Base-by-base conservation (phyloP, 2,797 vertebrate species). In the Denticeps clupeoides region DNA sequence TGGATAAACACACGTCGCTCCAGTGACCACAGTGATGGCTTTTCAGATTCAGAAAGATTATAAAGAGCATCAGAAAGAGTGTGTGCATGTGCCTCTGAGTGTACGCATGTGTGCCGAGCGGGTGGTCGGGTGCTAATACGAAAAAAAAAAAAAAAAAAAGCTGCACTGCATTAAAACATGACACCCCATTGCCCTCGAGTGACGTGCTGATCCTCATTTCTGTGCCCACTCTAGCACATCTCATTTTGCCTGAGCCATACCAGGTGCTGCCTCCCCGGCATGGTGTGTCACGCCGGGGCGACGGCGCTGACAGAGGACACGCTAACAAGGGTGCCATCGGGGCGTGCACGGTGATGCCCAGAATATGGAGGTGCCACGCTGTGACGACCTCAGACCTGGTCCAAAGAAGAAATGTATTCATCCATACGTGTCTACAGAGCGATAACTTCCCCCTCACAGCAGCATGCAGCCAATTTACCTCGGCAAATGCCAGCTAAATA, bases 141-240 rank as follows among this genome's bases (percentile, higher is more conserved):
- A 7, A 31, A 7, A 24, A 38, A 33, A 26, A 45, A 45, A 33
- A 35, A 50, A 45, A 38, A 51, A 46, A 54, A 41, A 56, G 60
- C 50, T 45, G 55, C 46, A 50, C 58, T 64, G 64, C 71, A 74
- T 69, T 61, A 70, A 65, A 56, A 56, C 22, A 53, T 32, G 51
- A 60, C 58, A 51, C 65, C 56, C 70, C 67, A 67, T 73, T 72
- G 45, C 62, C 72, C 63, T 51, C 46, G 38, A 69, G 63, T 63
- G 69, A 66, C 9, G 47, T 49, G 28, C 66, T 73, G 69, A 77
- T 81, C 73, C 70, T 74, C 71, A 81, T 78, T 81, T 79, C 70
- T 68, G 65, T 74, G 75, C 73, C 82, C 75, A 58, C 70, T 75
- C 71, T 77, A 69, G 71, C 81, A 71, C 62, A 61, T 77, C 75